Evolutionary conservation across 2,888 invertebrate species (phyloP).

Genomic region (Lithodes maja): DNA sequence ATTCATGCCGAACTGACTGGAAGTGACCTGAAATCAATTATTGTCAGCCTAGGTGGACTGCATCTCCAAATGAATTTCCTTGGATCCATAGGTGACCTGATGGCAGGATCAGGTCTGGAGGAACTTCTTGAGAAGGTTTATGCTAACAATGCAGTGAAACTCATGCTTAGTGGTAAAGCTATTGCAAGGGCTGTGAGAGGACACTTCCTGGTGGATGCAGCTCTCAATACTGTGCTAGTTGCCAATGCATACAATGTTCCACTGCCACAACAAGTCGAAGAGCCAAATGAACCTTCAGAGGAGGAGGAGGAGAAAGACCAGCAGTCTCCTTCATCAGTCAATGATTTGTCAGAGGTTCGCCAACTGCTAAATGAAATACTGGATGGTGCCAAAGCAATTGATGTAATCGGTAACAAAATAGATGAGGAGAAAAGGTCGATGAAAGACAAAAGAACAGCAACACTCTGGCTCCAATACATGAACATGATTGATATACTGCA

Average conservation of each 20-base stretch:
- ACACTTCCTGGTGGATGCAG: constrained; percentile 21
- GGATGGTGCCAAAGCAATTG: too few species aligned
- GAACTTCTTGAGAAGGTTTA: constrained; percentile 15
- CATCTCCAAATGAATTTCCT: constrained; percentile 21
- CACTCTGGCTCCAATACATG: too few species aligned
- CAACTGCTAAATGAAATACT: too few species aligned
- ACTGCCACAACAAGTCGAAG: not conserved
- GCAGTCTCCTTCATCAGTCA: too few species aligned
- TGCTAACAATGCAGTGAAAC: constrained; percentile 12
- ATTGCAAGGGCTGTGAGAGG: constrained; percentile 8
- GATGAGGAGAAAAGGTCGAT: too few species aligned
- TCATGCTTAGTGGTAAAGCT: constrained; percentile 19
- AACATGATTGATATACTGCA: too few species aligned
- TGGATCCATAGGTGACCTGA: constrained; percentile 9
- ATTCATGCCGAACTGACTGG: not conserved
- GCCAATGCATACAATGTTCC: too few species aligned
- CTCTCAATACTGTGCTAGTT: not conserved
- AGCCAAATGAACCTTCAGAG: not conserved
- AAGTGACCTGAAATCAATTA: constrained; percentile 18
- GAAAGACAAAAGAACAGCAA: too few species aligned
- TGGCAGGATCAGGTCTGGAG: constrained; percentile 32
- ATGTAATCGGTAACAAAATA: too few species aligned
- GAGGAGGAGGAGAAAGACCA: not conserved
- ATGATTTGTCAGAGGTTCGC: too few species aligned
- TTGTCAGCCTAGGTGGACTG: constrained; percentile 11